Base-by-base conservation (phyloP, 2,888 invertebrate species). In the Tholera decimalis region DNA sequence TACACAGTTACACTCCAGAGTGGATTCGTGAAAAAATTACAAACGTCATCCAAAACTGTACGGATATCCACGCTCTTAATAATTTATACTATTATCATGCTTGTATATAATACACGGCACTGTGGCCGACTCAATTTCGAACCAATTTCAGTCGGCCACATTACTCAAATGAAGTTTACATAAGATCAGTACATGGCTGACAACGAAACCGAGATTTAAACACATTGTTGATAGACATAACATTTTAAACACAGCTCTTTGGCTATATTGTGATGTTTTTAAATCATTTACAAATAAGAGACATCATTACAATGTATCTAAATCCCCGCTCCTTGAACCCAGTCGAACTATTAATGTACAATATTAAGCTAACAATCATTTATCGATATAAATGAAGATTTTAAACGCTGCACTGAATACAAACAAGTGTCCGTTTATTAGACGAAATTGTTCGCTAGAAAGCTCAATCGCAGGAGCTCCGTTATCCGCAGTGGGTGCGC, bases 1-100 rank as follows among this genome's bases (percentile, higher is more conserved):
- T 84, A 89, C 85, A 89, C 81, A 77, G 75, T 85, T 85, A 87
- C 84, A 88, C 82, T 84, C 85, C 81, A 75, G 83, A 77, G 84
- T 82, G 82, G 83, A 83, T 82, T 83, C 81, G 85, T 93, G 90
- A 86, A 91, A 92, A 81, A 92, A 92, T 88, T 91, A 92, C 90
- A 92, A 92, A 91, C 83, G 80, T 85, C 84, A 79, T 86, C 87
- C 83, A 83, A 88, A 81, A 86, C 71, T 65, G 64, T 65, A 60
- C 46, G 61, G 73, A 35, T 74, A 69, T 76, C 55, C 80, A 77
- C 82, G 70, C 78, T 78, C 70, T 72, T 79, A 71, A 80, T 81
- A 81, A 80, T 82, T 83, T 83, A 82, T 77, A 76, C 77, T 77
- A 78, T 67, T 83, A 63, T 66, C 65, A 68, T 70, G 75, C 65